These are phyloP conservation scores for Tragelaphus oryx DNA, from an alignment of 2,797 vertebrate species.

Conservation along the genomic window DNA sequence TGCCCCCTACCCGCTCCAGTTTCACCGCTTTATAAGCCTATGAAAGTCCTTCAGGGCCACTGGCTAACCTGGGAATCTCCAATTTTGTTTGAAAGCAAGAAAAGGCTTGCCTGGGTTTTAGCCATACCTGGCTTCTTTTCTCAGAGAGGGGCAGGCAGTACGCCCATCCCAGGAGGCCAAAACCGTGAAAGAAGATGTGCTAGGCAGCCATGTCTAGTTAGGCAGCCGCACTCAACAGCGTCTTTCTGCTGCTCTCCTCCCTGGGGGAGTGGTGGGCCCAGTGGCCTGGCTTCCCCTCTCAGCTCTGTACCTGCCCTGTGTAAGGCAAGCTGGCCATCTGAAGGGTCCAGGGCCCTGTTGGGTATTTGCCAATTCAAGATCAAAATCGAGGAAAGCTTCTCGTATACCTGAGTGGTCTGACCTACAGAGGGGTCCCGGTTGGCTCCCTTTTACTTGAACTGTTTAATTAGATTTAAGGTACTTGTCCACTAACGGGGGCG, in stretches of 20 bases:
- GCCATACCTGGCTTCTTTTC: not conserved
- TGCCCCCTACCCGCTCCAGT: not conserved
- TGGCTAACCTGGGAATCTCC: not conserved
- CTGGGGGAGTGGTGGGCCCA: not conserved
- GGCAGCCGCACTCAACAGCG: not conserved
- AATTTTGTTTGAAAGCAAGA: constrained; percentile 10
- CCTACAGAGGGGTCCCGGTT: not conserved
- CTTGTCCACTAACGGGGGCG: not conserved
- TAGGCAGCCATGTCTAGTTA: not conserved
- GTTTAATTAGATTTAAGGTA: not conserved
- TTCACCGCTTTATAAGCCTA: not conserved
- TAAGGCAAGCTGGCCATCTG: not conserved
- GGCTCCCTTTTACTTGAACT: not conserved
- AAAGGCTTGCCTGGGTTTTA: not conserved
- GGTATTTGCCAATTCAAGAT: not conserved
- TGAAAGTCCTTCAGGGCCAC: not conserved
- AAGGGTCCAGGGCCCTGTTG: not conserved
- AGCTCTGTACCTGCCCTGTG: not conserved
- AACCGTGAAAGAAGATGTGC: not conserved
- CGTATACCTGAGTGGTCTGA: not conserved
- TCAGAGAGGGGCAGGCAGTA: not conserved
- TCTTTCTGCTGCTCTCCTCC: not conserved
- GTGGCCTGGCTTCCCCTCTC: not conserved
- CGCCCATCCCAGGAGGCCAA: not conserved
- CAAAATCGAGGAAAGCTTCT: not conserved